Evolutionary conservation across 1,140 invertebrate species (phyloP).

Genomic region (Lasioglossum albipes): DNA sequence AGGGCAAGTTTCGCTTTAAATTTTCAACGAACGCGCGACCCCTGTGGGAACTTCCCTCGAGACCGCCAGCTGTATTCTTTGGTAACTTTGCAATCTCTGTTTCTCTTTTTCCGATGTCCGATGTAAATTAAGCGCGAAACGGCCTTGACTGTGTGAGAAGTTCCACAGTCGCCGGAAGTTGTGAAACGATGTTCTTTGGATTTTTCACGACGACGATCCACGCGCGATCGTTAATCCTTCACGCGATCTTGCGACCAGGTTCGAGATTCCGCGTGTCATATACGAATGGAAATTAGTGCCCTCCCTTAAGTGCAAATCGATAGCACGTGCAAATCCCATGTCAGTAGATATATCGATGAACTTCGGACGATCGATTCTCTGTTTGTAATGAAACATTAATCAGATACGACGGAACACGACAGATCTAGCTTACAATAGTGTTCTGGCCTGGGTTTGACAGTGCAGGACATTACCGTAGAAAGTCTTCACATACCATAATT

Average conservation of each 20-base stretch:
- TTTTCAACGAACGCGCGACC: slow-evolving; percentile 1
- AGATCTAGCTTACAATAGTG: background rate
- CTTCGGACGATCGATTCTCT: background rate
- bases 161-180: background rate
- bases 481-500: no score
- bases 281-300: background rate
- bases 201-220: background rate
- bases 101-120: background rate
- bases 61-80: background rate
- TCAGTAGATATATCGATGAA: background rate
- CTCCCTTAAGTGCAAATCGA: background rate
- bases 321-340: background rate
- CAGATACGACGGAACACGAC: background rate
- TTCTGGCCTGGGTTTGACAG: background rate
- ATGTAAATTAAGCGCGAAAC: background rate
- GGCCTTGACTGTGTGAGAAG: background rate
- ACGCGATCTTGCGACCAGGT: no score
- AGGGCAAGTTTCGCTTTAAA: slow-evolving; percentile 5
- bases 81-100: background rate
- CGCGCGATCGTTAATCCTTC: no score
- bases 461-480: background rate
- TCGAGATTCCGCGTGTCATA: no score
- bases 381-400: slow-evolving; percentile 4
- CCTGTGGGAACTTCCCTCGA: background rate
- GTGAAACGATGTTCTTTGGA: background rate